phyloP scores from a whole-genome alignment of 2,113 vertebrate species.

The Nannospalax galili region DNA sequence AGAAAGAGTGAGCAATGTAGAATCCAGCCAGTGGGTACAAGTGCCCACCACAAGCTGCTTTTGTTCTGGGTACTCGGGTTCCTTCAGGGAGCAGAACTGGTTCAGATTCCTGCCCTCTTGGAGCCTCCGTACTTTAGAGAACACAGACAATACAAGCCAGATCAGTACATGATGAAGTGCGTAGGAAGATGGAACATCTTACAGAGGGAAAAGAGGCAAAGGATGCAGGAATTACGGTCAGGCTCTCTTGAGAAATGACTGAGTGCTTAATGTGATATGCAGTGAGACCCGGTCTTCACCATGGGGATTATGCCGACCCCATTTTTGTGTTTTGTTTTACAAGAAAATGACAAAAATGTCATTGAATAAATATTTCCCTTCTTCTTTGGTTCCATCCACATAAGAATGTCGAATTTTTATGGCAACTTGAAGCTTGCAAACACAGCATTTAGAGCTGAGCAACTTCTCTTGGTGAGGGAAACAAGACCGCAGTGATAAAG shows the following conservation, averaged over 20 bases:
- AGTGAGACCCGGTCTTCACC: conserved; percentile 30
- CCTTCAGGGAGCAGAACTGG: background rate
- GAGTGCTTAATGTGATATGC: background rate
- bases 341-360: background rate
- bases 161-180: background rate
- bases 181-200: background rate
- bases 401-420: background rate
- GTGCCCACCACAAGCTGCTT: background rate
- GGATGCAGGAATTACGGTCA: background rate
- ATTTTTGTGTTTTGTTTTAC: conserved; percentile 29
- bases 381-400: background rate
- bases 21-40: background rate
- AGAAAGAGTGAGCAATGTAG: background rate
- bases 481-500: background rate
- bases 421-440: conserved; percentile 20
- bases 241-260: background rate
- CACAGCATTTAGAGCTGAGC: conserved; percentile 26
- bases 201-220: background rate
- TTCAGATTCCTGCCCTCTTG: background rate
- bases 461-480: conserved; percentile 6
- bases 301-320: background rate
- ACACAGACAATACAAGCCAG: background rate
- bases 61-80: background rate
- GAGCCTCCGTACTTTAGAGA: background rate
- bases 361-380: background rate